These are phyloP conservation scores for Diachasma alloeum DNA, from an alignment of 1,140 invertebrate genomes.

Conservation along the genomic window DNA sequence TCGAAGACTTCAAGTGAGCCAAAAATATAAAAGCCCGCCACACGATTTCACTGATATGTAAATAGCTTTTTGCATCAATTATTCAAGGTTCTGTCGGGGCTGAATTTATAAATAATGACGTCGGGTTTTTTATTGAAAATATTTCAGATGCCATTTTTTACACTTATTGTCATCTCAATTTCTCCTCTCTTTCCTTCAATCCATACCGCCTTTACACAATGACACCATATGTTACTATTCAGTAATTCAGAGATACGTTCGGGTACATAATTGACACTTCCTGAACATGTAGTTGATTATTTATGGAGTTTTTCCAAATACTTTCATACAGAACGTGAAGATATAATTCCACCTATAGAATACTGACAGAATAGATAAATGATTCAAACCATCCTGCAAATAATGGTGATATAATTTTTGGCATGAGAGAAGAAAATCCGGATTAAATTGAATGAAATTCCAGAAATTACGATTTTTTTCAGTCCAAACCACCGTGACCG, in stretches of 20 bases:
- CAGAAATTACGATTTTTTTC: conserved; percentile 8
- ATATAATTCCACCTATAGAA: neutral
- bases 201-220: neutral
- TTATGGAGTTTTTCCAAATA: neutral
- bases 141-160: neutral
- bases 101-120: neutral
- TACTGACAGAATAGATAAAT: conserved; percentile 1
- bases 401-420: conserved; percentile 7
- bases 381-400: conserved; percentile 18
- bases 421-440: conserved; percentile 8
- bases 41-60: conserved; percentile 41
- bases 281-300: neutral
- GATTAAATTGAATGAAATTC: conserved; percentile 6
- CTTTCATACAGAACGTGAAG: neutral
- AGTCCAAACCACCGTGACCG: neutral
- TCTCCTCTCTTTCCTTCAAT: neutral
- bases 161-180: neutral
- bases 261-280: neutral
- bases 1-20: conserved; percentile 44
- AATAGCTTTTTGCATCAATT: neutral
- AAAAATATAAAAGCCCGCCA: conserved; percentile 68
- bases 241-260: neutral
- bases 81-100: neutral
- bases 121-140: neutral
- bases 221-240: neutral